These are phyloP conservation scores for Candoia aspera DNA, from an alignment of 2,113 vertebrate genomes.

Conservation along the genomic window DNA sequence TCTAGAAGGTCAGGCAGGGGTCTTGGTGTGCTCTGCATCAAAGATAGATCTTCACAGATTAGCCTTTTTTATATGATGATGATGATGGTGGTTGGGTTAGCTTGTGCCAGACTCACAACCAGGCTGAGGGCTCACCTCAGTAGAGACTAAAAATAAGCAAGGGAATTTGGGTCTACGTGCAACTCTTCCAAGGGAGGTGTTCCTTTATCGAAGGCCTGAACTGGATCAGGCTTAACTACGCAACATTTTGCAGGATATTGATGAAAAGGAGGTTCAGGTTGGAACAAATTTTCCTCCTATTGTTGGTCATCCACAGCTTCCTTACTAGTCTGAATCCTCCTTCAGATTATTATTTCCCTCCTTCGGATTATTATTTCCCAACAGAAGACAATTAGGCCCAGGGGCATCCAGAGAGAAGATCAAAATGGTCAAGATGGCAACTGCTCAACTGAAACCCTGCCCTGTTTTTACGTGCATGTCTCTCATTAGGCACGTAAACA, in stretches of 20 bases:
- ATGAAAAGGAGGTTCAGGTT: background rate
- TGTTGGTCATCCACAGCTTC: background rate
- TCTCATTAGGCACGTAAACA: background rate
- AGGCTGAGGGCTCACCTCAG: background rate
- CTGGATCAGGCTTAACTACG: background rate
- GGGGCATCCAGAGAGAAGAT: background rate
- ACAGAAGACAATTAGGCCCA: background rate
- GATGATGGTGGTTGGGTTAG: background rate
- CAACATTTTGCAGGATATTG: background rate
- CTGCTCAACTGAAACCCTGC: background rate
- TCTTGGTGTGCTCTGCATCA: background rate
- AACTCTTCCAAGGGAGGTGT: background rate
- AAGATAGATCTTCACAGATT: background rate
- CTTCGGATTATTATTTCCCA: background rate
- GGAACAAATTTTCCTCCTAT: background rate
- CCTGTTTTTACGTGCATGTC: background rate
- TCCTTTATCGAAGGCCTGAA: background rate
- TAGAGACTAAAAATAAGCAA: background rate
- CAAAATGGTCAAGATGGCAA: background rate
- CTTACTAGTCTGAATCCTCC: background rate
- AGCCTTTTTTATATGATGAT: background rate
- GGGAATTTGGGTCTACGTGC: background rate
- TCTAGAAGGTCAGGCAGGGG: background rate
- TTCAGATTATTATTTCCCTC: background rate
- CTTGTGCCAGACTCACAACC: background rate